Percentiles rank a stretch among this genome's conserved stretches.
Conservation (phyloP, 2,888 invertebrate genomes). For the Mystacides longicornis region DNA sequence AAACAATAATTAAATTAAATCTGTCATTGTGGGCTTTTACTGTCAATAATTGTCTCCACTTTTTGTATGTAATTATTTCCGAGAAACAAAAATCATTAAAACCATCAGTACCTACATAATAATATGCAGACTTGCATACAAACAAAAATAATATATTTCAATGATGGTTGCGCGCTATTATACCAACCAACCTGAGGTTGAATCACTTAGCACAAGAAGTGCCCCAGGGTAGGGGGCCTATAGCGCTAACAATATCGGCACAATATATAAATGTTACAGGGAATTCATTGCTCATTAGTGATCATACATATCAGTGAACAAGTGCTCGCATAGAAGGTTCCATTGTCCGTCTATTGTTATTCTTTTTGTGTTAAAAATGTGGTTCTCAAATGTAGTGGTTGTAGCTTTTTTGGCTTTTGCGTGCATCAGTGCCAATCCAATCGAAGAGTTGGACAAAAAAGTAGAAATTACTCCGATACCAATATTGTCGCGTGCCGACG, state of each 20-base stretch:
- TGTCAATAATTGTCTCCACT: too few species aligned
- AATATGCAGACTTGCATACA: too few species aligned
- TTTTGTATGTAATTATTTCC: too few species aligned
- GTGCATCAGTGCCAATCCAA: slow-evolving; percentile 16
- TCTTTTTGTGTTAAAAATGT: slow-evolving; percentile 3
- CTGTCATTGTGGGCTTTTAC: too few species aligned
- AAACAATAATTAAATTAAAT: too few species aligned
- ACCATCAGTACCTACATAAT: too few species aligned
- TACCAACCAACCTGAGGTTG: slow-evolving; percentile 21
- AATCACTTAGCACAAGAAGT: slow-evolving; percentile 24
- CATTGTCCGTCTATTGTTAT: slow-evolving; percentile 10
- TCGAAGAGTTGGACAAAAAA: slow-evolving; percentile 27
- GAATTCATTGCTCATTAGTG: slow-evolving; percentile 17
- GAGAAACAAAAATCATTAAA: too few species aligned
- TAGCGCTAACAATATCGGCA: slow-evolving; percentile 23
- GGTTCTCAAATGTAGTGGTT: background rate
- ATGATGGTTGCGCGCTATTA: background rate
- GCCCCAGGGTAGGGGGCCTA: slow-evolving; percentile 20
- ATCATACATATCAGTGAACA: slow-evolving; percentile 14
- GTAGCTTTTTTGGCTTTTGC: slow-evolving; percentile 28
- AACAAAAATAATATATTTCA: background rate
- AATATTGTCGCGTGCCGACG: slow-evolving; percentile 46
- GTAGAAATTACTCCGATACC: slow-evolving; percentile 40
- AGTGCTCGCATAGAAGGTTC: background rate
- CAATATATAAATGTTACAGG: slow-evolving; percentile 25